Evolutionary conservation across 2,113 vertebrate genomes (phyloP).

Genomic region (Chaetodon auriga): DNA sequence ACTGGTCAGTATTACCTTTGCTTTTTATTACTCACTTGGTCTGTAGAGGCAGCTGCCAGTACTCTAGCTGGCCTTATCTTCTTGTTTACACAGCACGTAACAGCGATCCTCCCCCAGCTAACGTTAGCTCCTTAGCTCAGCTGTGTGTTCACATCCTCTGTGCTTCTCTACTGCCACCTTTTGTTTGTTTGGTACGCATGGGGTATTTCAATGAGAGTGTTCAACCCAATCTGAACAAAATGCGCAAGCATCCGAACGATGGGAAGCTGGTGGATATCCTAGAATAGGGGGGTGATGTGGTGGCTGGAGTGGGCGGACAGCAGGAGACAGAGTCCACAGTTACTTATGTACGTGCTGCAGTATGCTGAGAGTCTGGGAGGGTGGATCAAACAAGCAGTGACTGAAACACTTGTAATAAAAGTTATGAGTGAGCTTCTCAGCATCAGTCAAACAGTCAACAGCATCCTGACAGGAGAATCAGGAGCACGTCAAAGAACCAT

Average conservation of each 20-base stretch:
- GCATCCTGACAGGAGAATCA: neutral
- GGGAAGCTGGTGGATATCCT: neutral
- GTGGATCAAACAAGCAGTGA: neutral
- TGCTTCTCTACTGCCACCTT: constrained; percentile 31
- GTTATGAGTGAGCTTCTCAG: neutral
- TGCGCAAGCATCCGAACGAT: neutral
- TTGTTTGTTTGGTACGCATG: neutral
- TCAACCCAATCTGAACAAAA: neutral
- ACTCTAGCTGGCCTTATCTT: neutral
- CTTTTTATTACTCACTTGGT: constrained; percentile 5
- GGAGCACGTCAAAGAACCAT: neutral
- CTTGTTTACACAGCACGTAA: neutral
- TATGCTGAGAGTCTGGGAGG: neutral
- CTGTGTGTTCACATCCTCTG: neutral
- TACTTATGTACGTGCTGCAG: neutral
- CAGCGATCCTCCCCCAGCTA: too few relatives aligned
- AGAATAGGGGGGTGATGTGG: neutral
- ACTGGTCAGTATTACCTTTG: neutral
- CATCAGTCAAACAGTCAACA: neutral
- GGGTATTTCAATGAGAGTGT: neutral
- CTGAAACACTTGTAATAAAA: neutral
- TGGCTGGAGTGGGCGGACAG: neutral
- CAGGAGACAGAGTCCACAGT: neutral
- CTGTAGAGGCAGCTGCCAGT: neutral
- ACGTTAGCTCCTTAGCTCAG: neutral